These are phyloP conservation scores for Brienomyrus longianalis DNA, from an alignment of 2,113 vertebrate genomes.

Conservation along the genomic window DNA sequence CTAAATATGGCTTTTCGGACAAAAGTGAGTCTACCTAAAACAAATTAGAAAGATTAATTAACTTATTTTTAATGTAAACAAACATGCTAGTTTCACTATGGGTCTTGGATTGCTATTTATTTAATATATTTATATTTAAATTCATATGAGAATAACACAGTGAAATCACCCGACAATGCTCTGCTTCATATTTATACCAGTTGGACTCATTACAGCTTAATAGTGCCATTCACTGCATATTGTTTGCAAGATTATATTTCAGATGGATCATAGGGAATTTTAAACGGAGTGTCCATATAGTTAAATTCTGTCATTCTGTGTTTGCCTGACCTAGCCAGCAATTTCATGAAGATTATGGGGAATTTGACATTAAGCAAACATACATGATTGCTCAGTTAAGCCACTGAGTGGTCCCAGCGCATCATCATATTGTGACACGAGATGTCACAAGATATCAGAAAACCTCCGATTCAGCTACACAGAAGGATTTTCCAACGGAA, in stretches of 20 bases:
- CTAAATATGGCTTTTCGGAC: not conserved
- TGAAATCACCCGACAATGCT: not conserved
- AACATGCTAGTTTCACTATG: not conserved
- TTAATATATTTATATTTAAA: not conserved
- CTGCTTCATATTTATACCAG: not conserved
- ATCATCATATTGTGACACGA: not conserved
- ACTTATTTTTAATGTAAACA: not conserved
- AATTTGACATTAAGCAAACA: not conserved
- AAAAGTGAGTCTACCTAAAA: not conserved
- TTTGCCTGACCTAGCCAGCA: not conserved
- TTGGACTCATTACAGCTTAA: not conserved
- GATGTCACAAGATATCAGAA: not conserved
- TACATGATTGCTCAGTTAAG: not conserved
- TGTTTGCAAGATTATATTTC: not conserved
- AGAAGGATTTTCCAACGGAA: not conserved
- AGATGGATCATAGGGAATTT: not conserved
- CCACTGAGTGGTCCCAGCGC: not conserved
- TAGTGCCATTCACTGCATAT: not conserved
- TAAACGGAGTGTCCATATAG: not conserved
- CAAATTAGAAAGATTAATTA: not conserved
- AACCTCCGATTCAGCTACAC: not conserved
- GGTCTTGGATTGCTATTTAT: not conserved
- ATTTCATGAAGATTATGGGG: not conserved
- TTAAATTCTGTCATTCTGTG: not conserved
- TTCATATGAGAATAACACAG: not conserved